phyloP scores from a whole-genome alignment of 2,797 vertebrate species.

The Phalloptychus januarius region DNA sequence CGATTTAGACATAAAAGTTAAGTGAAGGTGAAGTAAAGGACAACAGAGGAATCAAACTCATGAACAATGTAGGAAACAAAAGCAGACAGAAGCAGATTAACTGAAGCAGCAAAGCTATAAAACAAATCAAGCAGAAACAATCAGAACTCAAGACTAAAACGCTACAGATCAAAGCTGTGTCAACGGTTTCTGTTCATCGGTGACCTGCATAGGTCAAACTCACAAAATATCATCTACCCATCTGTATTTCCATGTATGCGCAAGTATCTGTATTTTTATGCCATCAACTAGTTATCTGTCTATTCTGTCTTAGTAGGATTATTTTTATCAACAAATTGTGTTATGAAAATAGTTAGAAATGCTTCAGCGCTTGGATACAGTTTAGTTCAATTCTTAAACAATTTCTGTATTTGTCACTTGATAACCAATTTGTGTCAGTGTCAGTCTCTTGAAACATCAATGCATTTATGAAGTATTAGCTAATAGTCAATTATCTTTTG shows the following conservation, averaged over 20 bases:
- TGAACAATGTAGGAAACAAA: not conserved
- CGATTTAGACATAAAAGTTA: not conserved
- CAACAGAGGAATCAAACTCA: not conserved
- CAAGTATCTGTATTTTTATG: not conserved
- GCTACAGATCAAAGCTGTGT: not conserved
- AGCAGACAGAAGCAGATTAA: not conserved
- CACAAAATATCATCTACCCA: not conserved
- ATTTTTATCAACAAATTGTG: not conserved
- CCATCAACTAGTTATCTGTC: not conserved
- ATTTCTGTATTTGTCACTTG: not conserved
- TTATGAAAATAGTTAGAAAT: not conserved
- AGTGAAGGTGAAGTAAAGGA: not conserved
- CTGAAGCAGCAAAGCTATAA: not conserved
- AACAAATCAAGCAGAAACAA: constrained; percentile 1
- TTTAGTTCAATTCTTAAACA: not conserved
- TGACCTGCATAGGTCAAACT: not conserved
- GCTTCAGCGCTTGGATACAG: not conserved
- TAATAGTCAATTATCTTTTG: not conserved
- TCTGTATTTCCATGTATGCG: not conserved
- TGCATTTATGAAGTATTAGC: not conserved
- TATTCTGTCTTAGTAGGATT: not conserved
- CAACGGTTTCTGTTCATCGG: not conserved
- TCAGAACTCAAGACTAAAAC: not conserved
- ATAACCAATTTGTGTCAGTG: not conserved
- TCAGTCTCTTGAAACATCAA: not conserved